Conservation (phyloP, 2,113 vertebrate species). For the Fulmarus glacialis region DNA sequence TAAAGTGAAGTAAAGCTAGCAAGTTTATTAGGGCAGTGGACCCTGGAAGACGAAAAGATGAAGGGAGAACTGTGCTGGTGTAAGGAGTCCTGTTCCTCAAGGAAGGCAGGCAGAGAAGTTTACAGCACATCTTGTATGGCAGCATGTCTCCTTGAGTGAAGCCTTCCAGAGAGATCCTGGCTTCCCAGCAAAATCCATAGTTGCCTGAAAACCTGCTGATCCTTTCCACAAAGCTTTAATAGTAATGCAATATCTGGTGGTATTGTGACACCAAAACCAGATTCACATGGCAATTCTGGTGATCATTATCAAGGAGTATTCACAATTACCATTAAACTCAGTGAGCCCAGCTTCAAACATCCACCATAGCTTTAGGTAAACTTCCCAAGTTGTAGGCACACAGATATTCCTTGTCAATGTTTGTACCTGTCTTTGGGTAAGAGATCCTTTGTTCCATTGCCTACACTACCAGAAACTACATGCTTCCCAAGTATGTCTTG, state of each 20-base stretch:
- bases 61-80: neutral
- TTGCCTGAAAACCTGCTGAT: neutral
- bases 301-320: neutral
- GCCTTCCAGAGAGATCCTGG: neutral
- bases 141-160: neutral
- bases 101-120: neutral
- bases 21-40: neutral
- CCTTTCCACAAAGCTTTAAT: neutral
- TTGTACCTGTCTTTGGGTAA: neutral
- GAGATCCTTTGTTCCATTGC: neutral
- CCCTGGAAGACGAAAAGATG: neutral
- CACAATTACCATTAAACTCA: neutral
- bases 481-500: neutral
- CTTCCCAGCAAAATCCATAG: neutral
- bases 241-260: neutral
- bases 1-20: neutral
- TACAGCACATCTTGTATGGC: neutral
- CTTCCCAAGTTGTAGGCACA: neutral
- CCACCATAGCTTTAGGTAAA: neutral
- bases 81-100: neutral
- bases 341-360: neutral
- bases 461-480: neutral
- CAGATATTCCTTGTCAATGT: neutral
- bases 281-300: neutral
- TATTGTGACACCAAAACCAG: neutral